Percentiles rank a stretch among this genome's conserved stretches.
These are phyloP conservation scores for Geotrypetes seraphini DNA, from an alignment of 2,797 vertebrate species.

Conservation along the genomic window DNA sequence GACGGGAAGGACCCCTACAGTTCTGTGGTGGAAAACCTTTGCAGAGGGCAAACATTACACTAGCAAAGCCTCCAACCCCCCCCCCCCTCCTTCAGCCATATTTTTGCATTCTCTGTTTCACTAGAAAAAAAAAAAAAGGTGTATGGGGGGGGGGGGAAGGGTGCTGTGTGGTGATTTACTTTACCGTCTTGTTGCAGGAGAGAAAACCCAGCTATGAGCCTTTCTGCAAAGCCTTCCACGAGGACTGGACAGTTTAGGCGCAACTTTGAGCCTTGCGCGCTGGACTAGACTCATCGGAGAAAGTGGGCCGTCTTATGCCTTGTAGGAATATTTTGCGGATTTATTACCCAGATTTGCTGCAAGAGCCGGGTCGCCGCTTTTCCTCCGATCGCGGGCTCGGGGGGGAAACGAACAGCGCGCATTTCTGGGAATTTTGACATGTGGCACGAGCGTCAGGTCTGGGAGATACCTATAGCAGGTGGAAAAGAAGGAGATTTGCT, in stretches of 20 bases:
- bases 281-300: constrained; percentile 30
- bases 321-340: constrained; percentile 48
- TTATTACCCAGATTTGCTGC: constrained; percentile 37
- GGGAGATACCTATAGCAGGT: constrained; percentile 75
- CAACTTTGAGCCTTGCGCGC: constrained; percentile 24
- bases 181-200: constrained; percentile 22
- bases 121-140: no score
- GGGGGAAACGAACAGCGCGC: constrained; percentile 39
- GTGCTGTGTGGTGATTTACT: constrained; percentile 36
- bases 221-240: constrained; percentile 22
- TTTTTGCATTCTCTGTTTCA: no score
- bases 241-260: constrained; percentile 37
- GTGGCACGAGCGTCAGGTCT: constrained; percentile 71
- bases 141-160: no score
- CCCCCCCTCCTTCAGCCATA: constrained; percentile 4
- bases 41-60: neutral
- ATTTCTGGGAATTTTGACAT: constrained; percentile 65
- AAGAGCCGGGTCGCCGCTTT: constrained; percentile 32
- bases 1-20: constrained; percentile 61
- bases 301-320: constrained; percentile 50
- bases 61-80: constrained; percentile 14
- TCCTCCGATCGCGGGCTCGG: constrained; percentile 34
- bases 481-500: constrained; percentile 65
- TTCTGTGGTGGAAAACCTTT: constrained; percentile 38
- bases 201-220: constrained; percentile 1